These are phyloP conservation scores for Epinotia brunnichana DNA, from an alignment of 2,888 invertebrate species.

Conservation along the genomic window DNA sequence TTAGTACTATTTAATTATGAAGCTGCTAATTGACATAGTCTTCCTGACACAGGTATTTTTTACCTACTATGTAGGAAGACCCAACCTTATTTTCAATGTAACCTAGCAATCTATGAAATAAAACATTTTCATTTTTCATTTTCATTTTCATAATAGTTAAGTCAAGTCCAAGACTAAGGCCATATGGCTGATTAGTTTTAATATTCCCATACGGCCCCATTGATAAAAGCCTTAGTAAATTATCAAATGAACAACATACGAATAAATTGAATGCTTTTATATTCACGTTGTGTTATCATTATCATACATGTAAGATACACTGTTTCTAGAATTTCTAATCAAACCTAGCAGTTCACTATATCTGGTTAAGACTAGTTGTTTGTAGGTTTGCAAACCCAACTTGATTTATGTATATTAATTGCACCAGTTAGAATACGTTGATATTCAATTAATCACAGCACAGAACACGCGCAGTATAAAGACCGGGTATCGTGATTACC, in stretches of 20 bases:
- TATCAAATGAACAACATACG: neutral
- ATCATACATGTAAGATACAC: neutral
- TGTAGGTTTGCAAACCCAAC: constrained; percentile 12
- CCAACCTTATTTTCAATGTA: too few species aligned
- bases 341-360: constrained; percentile 15
- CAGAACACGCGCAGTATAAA: constrained; percentile 1
- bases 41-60: too few species aligned
- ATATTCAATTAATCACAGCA: constrained; percentile 13
- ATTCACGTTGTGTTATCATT: constrained; percentile 1
- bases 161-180: neutral
- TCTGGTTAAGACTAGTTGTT: constrained; percentile 15
- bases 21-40: neutral
- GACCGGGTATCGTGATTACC: neutral
- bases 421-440: constrained; percentile 1
- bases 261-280: neutral
- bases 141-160: too few species aligned
- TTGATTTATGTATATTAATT: constrained; percentile 31
- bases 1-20: neutral
- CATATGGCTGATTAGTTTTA: neutral
- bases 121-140: too few species aligned
- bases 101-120: too few species aligned
- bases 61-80: too few species aligned
- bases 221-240: constrained; percentile 1
- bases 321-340: constrained; percentile 23
- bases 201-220: neutral